Percentiles rank a stretch among this genome's conserved stretches.
Conservation (phyloP, 2,888 invertebrate genomes). For the Hirtodrosophila trivittata region DNA sequence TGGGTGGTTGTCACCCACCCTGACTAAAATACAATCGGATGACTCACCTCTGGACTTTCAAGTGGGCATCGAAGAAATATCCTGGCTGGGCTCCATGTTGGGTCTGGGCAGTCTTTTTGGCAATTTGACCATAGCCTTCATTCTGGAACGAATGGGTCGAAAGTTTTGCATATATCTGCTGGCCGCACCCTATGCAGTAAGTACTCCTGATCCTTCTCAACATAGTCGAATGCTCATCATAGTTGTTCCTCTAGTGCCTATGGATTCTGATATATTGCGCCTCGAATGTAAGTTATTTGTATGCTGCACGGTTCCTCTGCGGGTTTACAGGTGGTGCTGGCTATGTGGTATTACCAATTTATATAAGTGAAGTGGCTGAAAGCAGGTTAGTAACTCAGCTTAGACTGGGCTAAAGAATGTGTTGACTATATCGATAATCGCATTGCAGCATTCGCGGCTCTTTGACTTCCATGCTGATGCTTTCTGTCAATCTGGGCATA, state of each 20-base stretch:
- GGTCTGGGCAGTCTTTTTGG: conserved; percentile 79
- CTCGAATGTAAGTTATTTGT: conserved; percentile 71
- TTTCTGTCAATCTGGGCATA: conserved; percentile 79
- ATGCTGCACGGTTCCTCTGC: conserved; percentile 76
- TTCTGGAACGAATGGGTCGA: conserved; percentile 74
- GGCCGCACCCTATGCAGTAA: conserved; percentile 77
- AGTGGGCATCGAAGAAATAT: conserved; percentile 67
- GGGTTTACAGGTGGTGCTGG: conserved; percentile 81
- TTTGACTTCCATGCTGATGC: conserved; percentile 76
- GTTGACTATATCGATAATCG: neutral
- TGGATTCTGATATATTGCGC: conserved; percentile 80
- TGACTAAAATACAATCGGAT: conserved; percentile 69
- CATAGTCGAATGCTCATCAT: neutral
- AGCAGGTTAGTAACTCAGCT: conserved; percentile 62
- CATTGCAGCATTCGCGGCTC: conserved; percentile 80
- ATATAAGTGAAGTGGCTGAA: conserved; percentile 81
- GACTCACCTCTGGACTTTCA: conserved; percentile 66
- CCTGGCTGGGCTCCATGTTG: conserved; percentile 81
- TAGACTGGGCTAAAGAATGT: neutral
- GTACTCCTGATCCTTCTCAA: conserved; percentile 12
- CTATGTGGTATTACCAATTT: conserved; percentile 79
- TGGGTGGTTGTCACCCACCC: conserved; percentile 82
- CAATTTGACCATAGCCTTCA: conserved; percentile 71
- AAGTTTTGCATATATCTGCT: conserved; percentile 74
- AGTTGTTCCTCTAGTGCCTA: conserved; percentile 56